phyloP scores from a whole-genome alignment of 2,113 vertebrate genomes.

The Rutilus rutilus region DNA sequence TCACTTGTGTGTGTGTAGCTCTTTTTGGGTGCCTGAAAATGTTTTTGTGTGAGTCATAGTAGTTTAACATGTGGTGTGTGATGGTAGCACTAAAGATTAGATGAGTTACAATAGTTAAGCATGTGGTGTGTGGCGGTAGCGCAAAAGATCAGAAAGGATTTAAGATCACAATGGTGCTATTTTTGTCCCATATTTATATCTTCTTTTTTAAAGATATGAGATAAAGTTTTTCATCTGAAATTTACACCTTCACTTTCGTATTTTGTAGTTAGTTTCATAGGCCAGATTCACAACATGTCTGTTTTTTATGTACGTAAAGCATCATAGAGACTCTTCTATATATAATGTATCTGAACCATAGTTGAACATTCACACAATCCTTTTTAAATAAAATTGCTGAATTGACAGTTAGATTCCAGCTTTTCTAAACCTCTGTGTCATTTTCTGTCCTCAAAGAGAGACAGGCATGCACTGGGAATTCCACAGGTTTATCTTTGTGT shows the following conservation, averaged over 20 bases:
- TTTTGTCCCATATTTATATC: background rate
- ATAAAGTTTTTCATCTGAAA: no score
- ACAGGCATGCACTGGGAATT: constrained; percentile 46
- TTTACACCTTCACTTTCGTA: no score
- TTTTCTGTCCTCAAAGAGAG: constrained; percentile 53
- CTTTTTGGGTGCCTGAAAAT: constrained; percentile 34
- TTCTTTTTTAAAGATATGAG: no score
- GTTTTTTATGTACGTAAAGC: no score
- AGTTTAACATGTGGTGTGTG: constrained; percentile 12
- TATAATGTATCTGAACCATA: background rate
- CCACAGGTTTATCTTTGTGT: constrained; percentile 62
- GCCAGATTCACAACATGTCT: no score
- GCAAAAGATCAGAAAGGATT: constrained; percentile 17
- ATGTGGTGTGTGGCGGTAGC: background rate
- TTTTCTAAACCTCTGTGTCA: constrained; percentile 32
- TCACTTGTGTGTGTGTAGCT: constrained; percentile 28
- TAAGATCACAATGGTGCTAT: constrained; percentile 1
- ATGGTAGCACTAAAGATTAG: no score
- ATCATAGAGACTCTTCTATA: background rate
- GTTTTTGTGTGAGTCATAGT: background rate
- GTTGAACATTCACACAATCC: background rate
- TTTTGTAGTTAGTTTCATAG: no score
- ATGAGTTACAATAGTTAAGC: no score
- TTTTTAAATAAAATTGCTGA: background rate
- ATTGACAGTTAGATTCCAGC: background rate